Conservation (phyloP, 2,113 vertebrate species). For the Stegastes partitus region DNA sequence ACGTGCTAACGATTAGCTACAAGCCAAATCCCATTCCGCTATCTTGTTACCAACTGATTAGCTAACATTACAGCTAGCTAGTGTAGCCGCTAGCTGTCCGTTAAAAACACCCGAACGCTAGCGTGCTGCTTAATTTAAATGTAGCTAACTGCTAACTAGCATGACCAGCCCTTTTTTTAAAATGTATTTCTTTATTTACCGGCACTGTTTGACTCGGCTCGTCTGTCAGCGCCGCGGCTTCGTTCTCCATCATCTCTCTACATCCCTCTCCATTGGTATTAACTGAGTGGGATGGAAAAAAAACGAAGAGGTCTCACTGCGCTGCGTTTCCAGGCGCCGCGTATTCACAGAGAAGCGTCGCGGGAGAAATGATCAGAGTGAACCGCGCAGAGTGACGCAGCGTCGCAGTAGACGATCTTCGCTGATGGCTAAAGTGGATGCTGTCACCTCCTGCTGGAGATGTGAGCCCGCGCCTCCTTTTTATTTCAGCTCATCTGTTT, state of each 20-base stretch:
- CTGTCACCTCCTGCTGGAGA: slow-evolving; percentile 7
- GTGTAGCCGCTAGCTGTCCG: neutral
- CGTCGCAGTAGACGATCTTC: slow-evolving; percentile 43
- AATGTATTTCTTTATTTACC: slow-evolving; percentile 48
- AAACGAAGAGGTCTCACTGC: slow-evolving; percentile 23
- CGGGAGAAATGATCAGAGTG: fast-evolving
- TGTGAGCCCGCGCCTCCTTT: neutral
- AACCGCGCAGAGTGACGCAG: neutral
- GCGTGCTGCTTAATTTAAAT: neutral
- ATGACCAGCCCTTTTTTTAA: too few species aligned
- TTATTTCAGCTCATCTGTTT: too few species aligned
- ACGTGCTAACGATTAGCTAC: neutral
- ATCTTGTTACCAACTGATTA: slow-evolving; percentile 37
- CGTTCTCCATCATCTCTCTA: slow-evolving; percentile 43
- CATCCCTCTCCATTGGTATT: neutral
- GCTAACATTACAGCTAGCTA: slow-evolving; percentile 39
- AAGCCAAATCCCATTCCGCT: neutral
- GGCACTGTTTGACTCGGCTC: neutral
- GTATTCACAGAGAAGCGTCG: fast-evolving
- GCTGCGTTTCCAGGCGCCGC: neutral
- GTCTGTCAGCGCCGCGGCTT: slow-evolving; percentile 21
- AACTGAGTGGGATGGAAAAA: neutral
- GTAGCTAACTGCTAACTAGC: neutral
- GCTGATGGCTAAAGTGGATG: neutral
- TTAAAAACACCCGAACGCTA: neutral